Evolutionary conservation across 2,797 vertebrate species (phyloP), one percentile per base, ranked within the genome.

Genomic region (Micromesistius poutassou): DNA sequence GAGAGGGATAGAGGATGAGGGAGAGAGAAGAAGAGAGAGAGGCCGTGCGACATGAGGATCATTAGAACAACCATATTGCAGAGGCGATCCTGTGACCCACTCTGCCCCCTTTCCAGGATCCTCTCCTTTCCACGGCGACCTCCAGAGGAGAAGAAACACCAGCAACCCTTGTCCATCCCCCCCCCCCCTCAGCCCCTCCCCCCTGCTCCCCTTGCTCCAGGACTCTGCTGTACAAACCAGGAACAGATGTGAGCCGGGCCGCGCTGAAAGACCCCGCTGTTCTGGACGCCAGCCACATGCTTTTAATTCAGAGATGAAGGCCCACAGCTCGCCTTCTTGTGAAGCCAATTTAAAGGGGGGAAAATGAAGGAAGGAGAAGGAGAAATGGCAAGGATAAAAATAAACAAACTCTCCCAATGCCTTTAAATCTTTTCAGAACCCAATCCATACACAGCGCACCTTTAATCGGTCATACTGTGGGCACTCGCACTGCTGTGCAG

Each of bases 261-360:
- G 89, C 85, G 91, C 93, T 95, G 94, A 95, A 95, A 95, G 94
- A 93, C 92, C 93, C 93, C 91, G 94, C 94, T 95, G 94, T 95
- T 95, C 94, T 95, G 94, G 94, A 95, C 89, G 86, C 85, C 89
- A 91, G 93, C 94, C 94, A 95, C 93, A 94, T 94, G 94, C 93
- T 94, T 94, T 91, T 93, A 94, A 94, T 95, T 95, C 93, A 94
- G 92, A 95, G 94, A 95, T 94, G 92, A 94, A 94, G 94, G 93
- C 92, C 93, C 93, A 91, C 88, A 93, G 92, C 89, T 92, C 87
- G 84, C 92, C 92, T 94, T 94, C 93, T 93, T 93, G 91, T 94
- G 91, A 90, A 95, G 94, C 93, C 93, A 93, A 91, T 90, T 91
- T 88, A 70, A 82, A 87, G 82, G 89, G 89, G 86, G 87, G 76